Conservation (phyloP, 2,888 invertebrate genomes). For the Gasteruption jaculator region DNA sequence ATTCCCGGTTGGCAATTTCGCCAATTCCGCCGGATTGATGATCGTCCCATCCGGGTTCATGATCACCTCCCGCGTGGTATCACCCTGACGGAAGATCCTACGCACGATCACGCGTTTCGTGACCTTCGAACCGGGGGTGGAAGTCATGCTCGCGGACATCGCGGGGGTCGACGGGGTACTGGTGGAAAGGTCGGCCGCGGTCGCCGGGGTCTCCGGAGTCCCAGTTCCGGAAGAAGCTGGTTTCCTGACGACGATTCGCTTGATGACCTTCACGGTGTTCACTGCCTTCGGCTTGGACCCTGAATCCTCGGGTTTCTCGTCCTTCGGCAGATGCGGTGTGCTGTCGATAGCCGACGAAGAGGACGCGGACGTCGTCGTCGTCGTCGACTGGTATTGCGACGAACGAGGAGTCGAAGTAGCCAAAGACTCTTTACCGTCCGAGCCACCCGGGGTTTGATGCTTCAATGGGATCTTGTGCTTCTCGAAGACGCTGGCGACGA, state of each 20-base stretch:
- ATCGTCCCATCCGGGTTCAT: constrained; percentile 49
- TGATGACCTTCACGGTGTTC: constrained; percentile 47
- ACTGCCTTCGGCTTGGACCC: constrained; percentile 26
- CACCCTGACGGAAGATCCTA: constrained; percentile 47
- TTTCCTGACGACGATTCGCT: constrained; percentile 45
- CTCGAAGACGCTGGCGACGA: constrained; percentile 47
- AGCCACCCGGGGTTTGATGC: constrained; percentile 32
- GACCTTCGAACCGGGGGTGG: constrained; percentile 32
- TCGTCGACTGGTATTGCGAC: no score
- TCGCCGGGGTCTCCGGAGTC: constrained; percentile 24
- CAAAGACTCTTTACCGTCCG: constrained; percentile 23
- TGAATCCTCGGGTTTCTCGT: constrained; percentile 19
- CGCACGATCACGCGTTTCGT: constrained; percentile 47
- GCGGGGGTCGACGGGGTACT: constrained; percentile 18
- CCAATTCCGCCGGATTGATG: constrained; percentile 47
- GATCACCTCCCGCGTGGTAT: constrained; percentile 45
- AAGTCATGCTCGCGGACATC: constrained; percentile 8
- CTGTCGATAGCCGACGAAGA: constrained; percentile 1
- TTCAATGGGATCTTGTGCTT: constrained; percentile 48
- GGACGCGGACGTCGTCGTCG: constrained; percentile 1
- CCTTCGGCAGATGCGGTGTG: constrained; percentile 13
- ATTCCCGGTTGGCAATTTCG: constrained; percentile 46
- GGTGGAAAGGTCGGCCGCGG: constrained; percentile 27
- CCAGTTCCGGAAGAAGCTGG: constrained; percentile 25
- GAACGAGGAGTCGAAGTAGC: constrained; percentile 10